phyloP scores from a whole-genome alignment of 2,888 invertebrate species.

The Athalia cordata region DNA sequence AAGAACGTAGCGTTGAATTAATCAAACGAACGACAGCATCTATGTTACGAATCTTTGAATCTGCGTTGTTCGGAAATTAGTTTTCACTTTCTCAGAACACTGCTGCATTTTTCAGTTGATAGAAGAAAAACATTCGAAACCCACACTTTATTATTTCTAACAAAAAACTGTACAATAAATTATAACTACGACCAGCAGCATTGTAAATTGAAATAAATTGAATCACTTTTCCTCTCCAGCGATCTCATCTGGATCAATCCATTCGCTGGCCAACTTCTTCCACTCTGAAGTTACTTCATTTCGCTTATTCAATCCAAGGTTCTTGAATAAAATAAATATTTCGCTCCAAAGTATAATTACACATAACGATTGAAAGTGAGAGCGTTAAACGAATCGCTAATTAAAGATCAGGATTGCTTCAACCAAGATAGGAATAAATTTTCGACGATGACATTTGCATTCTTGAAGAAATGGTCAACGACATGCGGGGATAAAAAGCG shows the following conservation, averaged over 20 bases:
- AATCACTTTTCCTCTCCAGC: no score
- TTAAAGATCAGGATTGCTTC: constrained; percentile 16
- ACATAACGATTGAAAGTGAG: constrained; percentile 14
- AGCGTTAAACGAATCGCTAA: constrained; percentile 28
- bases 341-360: not conserved
- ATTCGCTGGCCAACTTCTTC: not conserved
- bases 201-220: no score
- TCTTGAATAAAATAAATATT: not conserved
- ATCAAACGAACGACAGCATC: not conserved
- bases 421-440: constrained; percentile 4
- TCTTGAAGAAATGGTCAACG: constrained; percentile 9
- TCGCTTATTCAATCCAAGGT: not conserved
- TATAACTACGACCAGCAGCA: no score
- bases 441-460: constrained; percentile 38
- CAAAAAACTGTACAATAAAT: no score
- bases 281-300: not conserved
- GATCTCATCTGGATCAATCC: not conserved
- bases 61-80: not conserved
- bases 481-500: constrained; percentile 27
- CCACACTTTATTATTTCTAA: not conserved
- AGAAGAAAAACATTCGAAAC: constrained; percentile 1
- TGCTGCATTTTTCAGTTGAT: constrained; percentile 11
- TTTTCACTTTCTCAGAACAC: constrained; percentile 30
- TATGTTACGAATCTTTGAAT: not conserved
- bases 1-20: not conserved